Evolutionary conservation across 2,113 vertebrate species (phyloP).

Genomic region (Neofelis nebulosa): DNA sequence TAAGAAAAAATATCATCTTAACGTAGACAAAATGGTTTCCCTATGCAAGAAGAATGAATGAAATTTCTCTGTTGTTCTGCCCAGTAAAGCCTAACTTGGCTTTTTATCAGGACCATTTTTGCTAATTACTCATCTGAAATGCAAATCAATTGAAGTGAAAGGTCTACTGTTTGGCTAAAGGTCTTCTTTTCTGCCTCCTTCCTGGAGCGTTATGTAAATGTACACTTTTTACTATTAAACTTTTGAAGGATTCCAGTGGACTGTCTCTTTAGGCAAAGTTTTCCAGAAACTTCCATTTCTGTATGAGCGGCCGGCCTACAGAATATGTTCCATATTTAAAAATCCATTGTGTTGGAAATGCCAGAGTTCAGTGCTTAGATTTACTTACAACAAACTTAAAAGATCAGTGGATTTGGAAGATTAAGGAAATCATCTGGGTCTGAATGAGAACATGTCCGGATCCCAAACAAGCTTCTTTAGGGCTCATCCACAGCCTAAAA

Average conservation of each 20-base stretch:
- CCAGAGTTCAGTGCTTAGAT: neutral
- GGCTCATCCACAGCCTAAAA: neutral
- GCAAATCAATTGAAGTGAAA: neutral
- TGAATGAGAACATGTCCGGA: neutral
- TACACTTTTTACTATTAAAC: neutral
- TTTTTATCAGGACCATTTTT: neutral
- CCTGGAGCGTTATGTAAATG: neutral
- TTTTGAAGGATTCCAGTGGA: neutral
- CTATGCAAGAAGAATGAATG: neutral
- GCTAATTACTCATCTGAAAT: neutral
- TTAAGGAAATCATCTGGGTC: neutral
- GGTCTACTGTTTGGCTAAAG: neutral
- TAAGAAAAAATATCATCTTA: neutral
- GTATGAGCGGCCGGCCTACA: neutral
- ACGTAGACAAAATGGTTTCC: neutral
- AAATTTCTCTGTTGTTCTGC: neutral
- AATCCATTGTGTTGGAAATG: neutral
- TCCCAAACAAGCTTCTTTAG: neutral
- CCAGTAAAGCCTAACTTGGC: neutral
- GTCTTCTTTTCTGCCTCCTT: neutral
- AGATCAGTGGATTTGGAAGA: neutral
- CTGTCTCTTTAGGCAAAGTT: neutral
- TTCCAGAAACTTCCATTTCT: neutral
- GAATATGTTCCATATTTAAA: neutral
- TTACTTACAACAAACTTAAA: conserved; percentile 4